These are phyloP conservation scores for Acomys russatus DNA, from an alignment of 2,797 vertebrate species.

Conservation along the genomic window DNA sequence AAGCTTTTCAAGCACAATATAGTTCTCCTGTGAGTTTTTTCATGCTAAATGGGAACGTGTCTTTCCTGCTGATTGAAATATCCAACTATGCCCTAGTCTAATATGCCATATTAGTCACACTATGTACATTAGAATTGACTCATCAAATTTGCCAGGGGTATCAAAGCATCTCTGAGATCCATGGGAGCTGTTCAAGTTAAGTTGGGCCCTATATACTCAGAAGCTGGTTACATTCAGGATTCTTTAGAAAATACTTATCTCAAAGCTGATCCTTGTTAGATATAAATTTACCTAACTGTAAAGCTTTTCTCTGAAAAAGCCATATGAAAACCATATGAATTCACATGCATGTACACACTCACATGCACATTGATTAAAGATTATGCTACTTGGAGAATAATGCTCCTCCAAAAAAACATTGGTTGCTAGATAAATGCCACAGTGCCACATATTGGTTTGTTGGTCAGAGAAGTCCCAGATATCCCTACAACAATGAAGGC, in stretches of 20 bases:
- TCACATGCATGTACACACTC: not conserved
- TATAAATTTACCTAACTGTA: not conserved
- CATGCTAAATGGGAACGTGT: constrained; percentile 11
- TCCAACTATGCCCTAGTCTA: constrained; percentile 45
- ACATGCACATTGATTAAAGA: not conserved
- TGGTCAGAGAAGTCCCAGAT: not conserved
- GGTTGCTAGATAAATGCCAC: not conserved
- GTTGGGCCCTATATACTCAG: not conserved
- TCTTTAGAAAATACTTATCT: not conserved
- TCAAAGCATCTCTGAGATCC: constrained; percentile 40
- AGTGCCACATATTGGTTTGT: not conserved
- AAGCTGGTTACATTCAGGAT: not conserved
- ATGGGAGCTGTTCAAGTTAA: not conserved
- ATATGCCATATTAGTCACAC: constrained; percentile 61
- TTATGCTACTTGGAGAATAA: not conserved
- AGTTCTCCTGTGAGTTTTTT: constrained; percentile 67
- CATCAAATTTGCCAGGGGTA: constrained; percentile 21
- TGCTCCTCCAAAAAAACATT: not conserved
- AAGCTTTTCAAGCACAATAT: constrained; percentile 56
- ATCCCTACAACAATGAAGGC: not conserved
- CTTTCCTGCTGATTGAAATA: constrained; percentile 66
- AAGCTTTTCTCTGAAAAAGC: not conserved
- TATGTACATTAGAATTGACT: constrained; percentile 58
- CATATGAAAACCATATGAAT: not conserved
- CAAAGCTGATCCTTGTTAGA: not conserved